Base-by-base conservation (phyloP, 1,140 invertebrate species). In the Patella vulgata region DNA sequence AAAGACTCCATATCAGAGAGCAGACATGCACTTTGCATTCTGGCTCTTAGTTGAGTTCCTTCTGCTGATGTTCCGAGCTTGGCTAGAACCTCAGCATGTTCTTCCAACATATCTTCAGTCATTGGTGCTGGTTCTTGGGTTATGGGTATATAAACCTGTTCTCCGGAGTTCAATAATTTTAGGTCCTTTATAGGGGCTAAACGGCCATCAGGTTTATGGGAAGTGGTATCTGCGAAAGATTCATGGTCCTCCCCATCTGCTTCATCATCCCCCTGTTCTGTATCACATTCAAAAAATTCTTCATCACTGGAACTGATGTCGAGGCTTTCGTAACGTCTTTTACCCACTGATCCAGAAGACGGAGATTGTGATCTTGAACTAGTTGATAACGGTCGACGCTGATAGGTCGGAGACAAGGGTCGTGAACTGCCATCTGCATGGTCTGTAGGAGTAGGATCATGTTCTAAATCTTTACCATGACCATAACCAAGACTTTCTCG, bases 1-100 rank as follows among this genome's bases (percentile, higher is more conserved):
- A 99, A 99, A 0, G 96, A 93, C 82, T 99, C 94, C 96, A 99
- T 99, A 81, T 99, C 97, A 0, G 96, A 98, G 3, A 96, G 85
- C 9, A 99, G 85, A 9, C 94, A 95, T 0, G 95, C 94, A 79
- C 93, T 95, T 91, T 99, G 97, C 87, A 98, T 91, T 78, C 91
- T 89, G 0, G 95, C 94, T 48, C 95, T 88, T 47, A 96, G 85
- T 81, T 94, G 90, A 1, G 91, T 91, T 3, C 90, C 92, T 70
- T 92, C 90, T 21, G 92, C 90, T 70, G 93, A 90, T 12, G 92
- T 91, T 19, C 94, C 95, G 0, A 98, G 85, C 75, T 81, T 85
- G n/a, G 82, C 87, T n/a, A 99, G 88, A 11, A 94, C 89, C 82
- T 96, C 92, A 0, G 93, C 91, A 80, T 98, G 95, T 79, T 97